Evolutionary conservation across 2,113 vertebrate genomes (phyloP), one percentile per base, ranked within the genome.

Genomic region (Dinomys branickii): DNA sequence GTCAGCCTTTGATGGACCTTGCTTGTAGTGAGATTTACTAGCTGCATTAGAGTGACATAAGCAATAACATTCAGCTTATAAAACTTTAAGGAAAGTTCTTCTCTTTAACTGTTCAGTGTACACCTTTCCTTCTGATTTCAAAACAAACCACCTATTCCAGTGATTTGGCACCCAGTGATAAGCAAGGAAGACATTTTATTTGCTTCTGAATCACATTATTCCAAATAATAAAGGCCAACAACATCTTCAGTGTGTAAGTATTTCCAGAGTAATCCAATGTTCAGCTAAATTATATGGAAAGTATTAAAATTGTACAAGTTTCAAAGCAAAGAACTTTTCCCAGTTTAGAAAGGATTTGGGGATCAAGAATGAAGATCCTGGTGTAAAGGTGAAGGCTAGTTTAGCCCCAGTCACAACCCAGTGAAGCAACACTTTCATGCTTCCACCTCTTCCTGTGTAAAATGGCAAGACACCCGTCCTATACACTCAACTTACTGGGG

Each of bases 11-110:
- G 28, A 4, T 22, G 71, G 47, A 19, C 63, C 11, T 35, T 44
- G 8, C 19, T 13, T 52, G 8, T 0, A 22, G 28, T 4, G 44
- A 30, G 12, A 10, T 28, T 24, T 16, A 1, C 0, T 0, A 1
- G 28, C 8, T 12, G 3, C 44, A 24, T 13, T 0, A 1, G 0
- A 16, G 6, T 2, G 47, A 75, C 19, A 20, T 1, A 33, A 81
- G 12, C 1, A 13, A 9, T 19, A 85, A 50, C 54, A 3, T 8
- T 73, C 54, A 78, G 12, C 7, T 26, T 47, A 11, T 20, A 35
- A 41, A 47, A 14, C 33, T 52, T 54, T 7, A 19, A 58, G 71
- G 3, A 50, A 44, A 38, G 22, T 58, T 38, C 30, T 50, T 50
- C 77, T 65, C 59, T 69, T 69, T 30, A 52, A 44, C 28, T 52